Evolutionary conservation across 2,113 vertebrate genomes (phyloP), one percentile per base, ranked within the genome.

Genomic region (Benitochromis conjunctus): DNA sequence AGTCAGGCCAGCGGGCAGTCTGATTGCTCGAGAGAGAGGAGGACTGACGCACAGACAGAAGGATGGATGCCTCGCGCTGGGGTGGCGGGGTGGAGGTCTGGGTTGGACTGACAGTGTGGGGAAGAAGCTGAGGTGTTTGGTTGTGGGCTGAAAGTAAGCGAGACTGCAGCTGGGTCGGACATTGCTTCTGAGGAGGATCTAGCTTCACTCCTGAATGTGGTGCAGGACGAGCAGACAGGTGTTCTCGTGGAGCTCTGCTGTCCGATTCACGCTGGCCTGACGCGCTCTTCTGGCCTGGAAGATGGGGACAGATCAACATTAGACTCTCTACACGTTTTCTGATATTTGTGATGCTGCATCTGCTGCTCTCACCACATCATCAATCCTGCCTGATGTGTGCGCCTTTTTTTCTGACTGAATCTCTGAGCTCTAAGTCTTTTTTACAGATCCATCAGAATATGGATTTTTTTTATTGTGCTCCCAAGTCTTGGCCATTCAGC

Each of bases 191-290:
- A 46, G 86, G 11, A 1, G 86, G 85, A 1, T 79, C 89, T 4
- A 89, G 88, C 58, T 83, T 94, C 55, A 64, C 80, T 19, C 86
- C 85, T 1, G 79, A 41, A 51, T 86, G 83, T 9, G 91, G 24
- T 29, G 78, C 62, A 14, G 85, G 60, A 78, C 19, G 41, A 7
- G 66, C 4, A 21, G 43, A 11, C 8, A 3, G 83, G 2, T 12
- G 46, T 1, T 57, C 26, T 38, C 34, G 80, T 10, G 64, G 71
- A 6, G 62, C 6, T 6, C 24, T 31, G 26, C 34, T n/a, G 3
- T 71, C 83, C 10, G 86, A 9, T 54, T 64, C 87, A 13, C 14
- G 29, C 16, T 6, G 81, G 34, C 87, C 66, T 6, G 86, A 83
- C 3, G 1, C 16, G 0, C 77, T 91, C 80, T 78, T 93, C 53